Percentiles rank a stretch among this genome's conserved stretches.
These are phyloP conservation scores for Mycalesis mineus DNA, from an alignment of 2,888 invertebrate genomes.

Conservation along the genomic window DNA sequence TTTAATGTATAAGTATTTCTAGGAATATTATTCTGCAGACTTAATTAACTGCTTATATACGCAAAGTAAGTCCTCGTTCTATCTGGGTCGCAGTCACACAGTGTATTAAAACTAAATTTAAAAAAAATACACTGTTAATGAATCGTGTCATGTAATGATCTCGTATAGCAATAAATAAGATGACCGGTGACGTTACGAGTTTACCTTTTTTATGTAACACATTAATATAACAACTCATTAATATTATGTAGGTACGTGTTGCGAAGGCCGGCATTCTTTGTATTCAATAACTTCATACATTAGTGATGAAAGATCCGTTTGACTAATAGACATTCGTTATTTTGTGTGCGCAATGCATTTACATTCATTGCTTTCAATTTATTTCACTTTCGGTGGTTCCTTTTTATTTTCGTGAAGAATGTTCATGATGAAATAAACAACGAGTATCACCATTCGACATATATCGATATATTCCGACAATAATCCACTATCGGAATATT, in stretches of 20 bases:
- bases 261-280: constrained; percentile 5
- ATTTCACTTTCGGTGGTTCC: background rate
- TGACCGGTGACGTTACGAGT: background rate
- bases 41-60: no score
- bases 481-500: no score
- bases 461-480: no score
- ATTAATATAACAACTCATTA: constrained; percentile 14
- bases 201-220: constrained; percentile 11
- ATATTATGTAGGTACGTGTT: background rate
- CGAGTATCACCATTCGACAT: no score
- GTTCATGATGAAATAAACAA: no score
- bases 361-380: background rate
- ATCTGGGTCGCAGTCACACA: background rate
- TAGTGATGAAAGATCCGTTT: background rate
- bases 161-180: constrained; percentile 16
- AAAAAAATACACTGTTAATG: constrained; percentile 3
- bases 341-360: background rate
- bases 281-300: constrained; percentile 1
- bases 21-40: no score
- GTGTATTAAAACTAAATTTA: background rate
- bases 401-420: background rate
- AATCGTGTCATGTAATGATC: constrained; percentile 13
- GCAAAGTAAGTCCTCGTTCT: no score
- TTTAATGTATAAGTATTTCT: no score
- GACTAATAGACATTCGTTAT: background rate